Base-by-base conservation (phyloP, 2,888 invertebrate species). In the Synergus umbraculus region DNA sequence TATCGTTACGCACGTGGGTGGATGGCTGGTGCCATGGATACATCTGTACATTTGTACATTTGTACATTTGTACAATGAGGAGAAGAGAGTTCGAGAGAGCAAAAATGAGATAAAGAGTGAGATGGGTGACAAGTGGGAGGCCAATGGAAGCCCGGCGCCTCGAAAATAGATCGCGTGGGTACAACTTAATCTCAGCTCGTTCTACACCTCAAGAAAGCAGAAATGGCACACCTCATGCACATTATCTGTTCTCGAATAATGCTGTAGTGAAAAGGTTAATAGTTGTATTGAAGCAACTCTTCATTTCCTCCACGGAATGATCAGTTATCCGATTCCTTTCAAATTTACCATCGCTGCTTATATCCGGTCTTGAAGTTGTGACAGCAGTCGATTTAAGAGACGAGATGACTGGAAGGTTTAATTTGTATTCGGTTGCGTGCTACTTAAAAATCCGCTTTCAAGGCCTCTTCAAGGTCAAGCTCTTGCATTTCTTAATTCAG, bases 131-230 rank as follows among this genome's bases (percentile, higher is more conserved):
- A 73, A 73, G 73, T 73, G 73, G 73, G 73, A 73, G 73, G 73
- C 73, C 73, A 73, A 67, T 44, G 73, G 66, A 43, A 66, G 66
- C 43, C 43, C 43, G 66, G 37, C 73, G 73, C 54, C 73, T 54
- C 73, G 54, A 73, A 73, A 73, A 73, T 73, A 73, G 73, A 73
- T 73, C 73, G 73, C 54, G 73, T 73, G 73, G 73, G 73, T 73
- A 73, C 54, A n/a, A 73, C 73, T 66, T 66, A 66, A 66, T 66
- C 66, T 66, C 18, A 54, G 73, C 73, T 73, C 73, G 54, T 54
- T 73, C 73, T 73, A 54, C 54, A 73, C 73, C 73, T 73, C 73
- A 73, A 37, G 73, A 73, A 73, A 73, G 73, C 73, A 73, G 73
- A 73, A 73, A 73, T 73, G 73, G 73, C 73, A 73, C 73, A 73